Conservation (phyloP, 2,797 vertebrate species). For the Poecilia gillii region DNA sequence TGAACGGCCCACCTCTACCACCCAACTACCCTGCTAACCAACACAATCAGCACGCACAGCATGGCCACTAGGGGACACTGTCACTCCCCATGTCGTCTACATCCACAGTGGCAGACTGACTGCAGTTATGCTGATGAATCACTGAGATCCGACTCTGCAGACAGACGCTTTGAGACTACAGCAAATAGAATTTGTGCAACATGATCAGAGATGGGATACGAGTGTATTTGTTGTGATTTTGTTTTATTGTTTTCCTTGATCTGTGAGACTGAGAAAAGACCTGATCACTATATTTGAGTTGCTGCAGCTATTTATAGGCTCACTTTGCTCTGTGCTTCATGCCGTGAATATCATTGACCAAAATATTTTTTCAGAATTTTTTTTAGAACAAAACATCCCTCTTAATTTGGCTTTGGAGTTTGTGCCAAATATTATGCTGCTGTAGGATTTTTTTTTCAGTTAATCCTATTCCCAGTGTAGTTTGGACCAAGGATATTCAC, state of each 20-base stretch:
- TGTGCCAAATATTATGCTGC: conserved; percentile 13
- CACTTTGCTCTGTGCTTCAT: not conserved
- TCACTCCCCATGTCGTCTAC: not conserved
- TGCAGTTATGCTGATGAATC: not conserved
- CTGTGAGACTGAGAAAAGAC: conserved; percentile 57
- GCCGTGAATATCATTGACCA: not conserved
- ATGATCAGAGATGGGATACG: conserved; percentile 36
- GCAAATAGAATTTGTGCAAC: conserved; percentile 7
- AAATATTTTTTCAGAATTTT: not conserved
- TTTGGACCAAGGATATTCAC: conserved; percentile 16
- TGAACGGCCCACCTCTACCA: conserved; percentile 90
- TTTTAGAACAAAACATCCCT: conserved; percentile 5
- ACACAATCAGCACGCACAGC: conserved; percentile 61
- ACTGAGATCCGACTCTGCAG: not conserved
- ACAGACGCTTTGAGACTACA: not conserved
- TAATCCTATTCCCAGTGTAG: not conserved
- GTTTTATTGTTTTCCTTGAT: conserved; percentile 62
- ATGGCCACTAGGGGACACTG: conserved; percentile 62
- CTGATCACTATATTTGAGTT: conserved; percentile 52
- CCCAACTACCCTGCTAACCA: conserved; percentile 78
- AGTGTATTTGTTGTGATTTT: not conserved
- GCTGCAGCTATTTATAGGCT: conserved; percentile 15
- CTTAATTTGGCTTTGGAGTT: conserved; percentile 10
- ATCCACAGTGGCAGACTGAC: not conserved
- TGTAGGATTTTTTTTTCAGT: conserved; percentile 14